These are phyloP conservation scores for Pemphigus obesinymphae DNA, from an alignment of 1,140 invertebrate genomes.

Conservation along the genomic window DNA sequence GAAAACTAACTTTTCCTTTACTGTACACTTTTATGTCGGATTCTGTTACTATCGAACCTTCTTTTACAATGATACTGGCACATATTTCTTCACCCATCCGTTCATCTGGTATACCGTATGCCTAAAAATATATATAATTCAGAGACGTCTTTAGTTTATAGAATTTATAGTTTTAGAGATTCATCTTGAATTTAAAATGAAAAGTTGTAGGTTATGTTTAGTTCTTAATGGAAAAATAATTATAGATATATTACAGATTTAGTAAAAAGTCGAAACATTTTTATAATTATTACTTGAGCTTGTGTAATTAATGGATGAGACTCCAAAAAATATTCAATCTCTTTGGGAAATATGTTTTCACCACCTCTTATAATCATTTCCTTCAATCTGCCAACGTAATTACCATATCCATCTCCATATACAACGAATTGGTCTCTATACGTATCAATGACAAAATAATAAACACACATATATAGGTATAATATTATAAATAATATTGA, in stretches of 20 bases:
- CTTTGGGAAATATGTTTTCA: slow-evolving; percentile 84
- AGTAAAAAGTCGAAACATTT: too few relatives aligned
- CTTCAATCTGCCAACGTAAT: slow-evolving; percentile 77
- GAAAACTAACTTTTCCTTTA: slow-evolving; percentile 61
- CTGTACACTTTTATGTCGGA: slow-evolving; percentile 64
- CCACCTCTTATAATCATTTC: slow-evolving; percentile 89
- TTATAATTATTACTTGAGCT: slow-evolving; percentile 49
- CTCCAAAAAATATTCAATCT: slow-evolving; percentile 79
- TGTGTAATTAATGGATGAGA: slow-evolving; percentile 71
- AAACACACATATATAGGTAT: too few relatives aligned
- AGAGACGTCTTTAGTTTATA: too few relatives aligned
- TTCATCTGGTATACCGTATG: slow-evolving; percentile 73
- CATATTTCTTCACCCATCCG: slow-evolving; percentile 82
- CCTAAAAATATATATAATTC: slow-evolving; percentile 52
- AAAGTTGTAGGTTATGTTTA: too few relatives aligned
- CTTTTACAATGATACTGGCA: slow-evolving; percentile 63
- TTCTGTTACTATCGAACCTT: slow-evolving; percentile 53
- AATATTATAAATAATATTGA: too few relatives aligned
- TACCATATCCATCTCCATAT: slow-evolving; percentile 69
- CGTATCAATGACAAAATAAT: background rate
- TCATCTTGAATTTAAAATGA: too few relatives aligned
- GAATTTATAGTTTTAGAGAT: too few relatives aligned
- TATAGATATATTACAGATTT: too few relatives aligned
- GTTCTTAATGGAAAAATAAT: too few relatives aligned
- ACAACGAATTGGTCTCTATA: slow-evolving; percentile 75